Conservation (phyloP, 2,888 invertebrate species). For the Spilarctia lutea region DNA sequence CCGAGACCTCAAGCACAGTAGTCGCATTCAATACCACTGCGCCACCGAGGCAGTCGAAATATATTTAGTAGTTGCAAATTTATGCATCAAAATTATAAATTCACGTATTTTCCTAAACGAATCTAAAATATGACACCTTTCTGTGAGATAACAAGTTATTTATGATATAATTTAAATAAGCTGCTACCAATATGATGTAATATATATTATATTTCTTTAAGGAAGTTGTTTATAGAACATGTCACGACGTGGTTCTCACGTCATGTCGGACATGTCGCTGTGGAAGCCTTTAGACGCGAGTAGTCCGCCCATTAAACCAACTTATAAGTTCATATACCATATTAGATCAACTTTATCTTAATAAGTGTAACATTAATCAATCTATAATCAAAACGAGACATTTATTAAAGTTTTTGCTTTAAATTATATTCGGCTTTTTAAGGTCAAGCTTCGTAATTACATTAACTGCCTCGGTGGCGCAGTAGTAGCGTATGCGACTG, state of each 20-base stretch:
- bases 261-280: conserved; percentile 2
- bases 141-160: neutral
- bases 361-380: neutral
- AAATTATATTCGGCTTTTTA: too few species aligned
- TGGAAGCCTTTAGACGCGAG: neutral
- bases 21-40: too few species aligned
- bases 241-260: conserved; percentile 16
- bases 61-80: neutral
- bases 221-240: conserved; percentile 15
- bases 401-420: neutral
- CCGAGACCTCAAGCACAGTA: too few species aligned
- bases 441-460: too few species aligned
- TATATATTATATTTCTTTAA: conserved; percentile 6
- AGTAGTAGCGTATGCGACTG: too few species aligned
- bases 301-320: neutral
- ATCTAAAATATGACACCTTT: neutral
- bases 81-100: neutral
- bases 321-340: neutral
- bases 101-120: neutral
- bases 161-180: neutral
- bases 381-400: neutral
- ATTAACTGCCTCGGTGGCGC: too few species aligned
- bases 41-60: too few species aligned
- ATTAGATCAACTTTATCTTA: neutral
- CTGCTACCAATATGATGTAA: conserved; percentile 14